Percentiles rank a stretch among this genome's conserved stretches.
Evolutionary conservation across 2,888 invertebrate species (phyloP).

Genomic region (Rhogogaster chlorosoma): DNA sequence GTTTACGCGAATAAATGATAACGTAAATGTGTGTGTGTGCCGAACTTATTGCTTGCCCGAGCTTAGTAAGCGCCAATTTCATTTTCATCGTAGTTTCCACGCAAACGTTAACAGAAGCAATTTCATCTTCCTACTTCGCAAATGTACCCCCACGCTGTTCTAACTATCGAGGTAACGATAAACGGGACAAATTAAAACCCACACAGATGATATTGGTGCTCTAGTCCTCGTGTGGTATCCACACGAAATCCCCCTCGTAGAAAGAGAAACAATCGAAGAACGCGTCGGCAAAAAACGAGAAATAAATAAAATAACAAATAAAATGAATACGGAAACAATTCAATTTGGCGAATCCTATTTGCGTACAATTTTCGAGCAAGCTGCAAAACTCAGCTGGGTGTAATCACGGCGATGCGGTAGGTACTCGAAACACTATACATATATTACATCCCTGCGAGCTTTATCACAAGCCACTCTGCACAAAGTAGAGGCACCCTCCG

Average conservation of each 20-base stretch:
- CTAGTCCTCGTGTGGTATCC: not conserved
- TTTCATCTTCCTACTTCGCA: slow-evolving; percentile 47
- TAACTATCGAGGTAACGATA: slow-evolving; percentile 43
- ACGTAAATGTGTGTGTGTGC: not conserved
- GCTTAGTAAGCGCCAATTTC: slow-evolving; percentile 42
- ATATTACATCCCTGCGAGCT: not conserved
- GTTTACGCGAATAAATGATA: not conserved
- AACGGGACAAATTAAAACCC: slow-evolving; percentile 42
- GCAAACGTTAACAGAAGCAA: slow-evolving; percentile 47
- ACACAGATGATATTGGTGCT: slow-evolving; percentile 37
- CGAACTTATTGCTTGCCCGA: slow-evolving; percentile 34
- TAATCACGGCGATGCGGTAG: slow-evolving; percentile 34
- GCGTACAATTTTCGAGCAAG: slow-evolving; percentile 12
- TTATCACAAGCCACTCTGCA: slow-evolving; percentile 30
- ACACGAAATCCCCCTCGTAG: not conserved
- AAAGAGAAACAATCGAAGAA: not conserved
- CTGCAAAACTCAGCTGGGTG: slow-evolving; percentile 27
- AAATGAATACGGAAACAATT: slow-evolving; percentile 8
- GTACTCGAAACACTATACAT: slow-evolving; percentile 14
- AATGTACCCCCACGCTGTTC: slow-evolving; percentile 37
- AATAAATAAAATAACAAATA: not conserved
- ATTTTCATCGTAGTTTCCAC: slow-evolving; percentile 43
- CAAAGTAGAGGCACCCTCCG: slow-evolving; percentile 10
- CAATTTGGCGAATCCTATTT: slow-evolving; percentile 32
- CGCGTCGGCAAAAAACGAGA: not conserved